A percentile compares a stretch with the other conserved stretches of the same genome.
Evolutionary conservation across 2,888 invertebrate genomes (phyloP).

Genomic region (Azorinus chamasolen): DNA sequence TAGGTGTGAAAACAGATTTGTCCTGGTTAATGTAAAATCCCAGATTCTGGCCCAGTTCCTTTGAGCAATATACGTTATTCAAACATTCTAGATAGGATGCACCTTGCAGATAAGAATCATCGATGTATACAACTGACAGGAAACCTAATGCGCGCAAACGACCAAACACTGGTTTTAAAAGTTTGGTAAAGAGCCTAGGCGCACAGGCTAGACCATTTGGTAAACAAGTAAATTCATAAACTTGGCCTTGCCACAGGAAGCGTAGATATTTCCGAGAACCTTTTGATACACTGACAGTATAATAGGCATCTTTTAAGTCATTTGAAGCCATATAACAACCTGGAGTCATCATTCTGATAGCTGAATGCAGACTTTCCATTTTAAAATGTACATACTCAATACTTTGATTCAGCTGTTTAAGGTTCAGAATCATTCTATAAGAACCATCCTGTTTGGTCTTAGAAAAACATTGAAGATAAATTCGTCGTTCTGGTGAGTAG

Average conservation of each 20-base stretch:
- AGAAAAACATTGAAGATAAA: slow-evolving; percentile 55
- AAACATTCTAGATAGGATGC: slow-evolving; percentile 34
- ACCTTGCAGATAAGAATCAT: slow-evolving; percentile 50
- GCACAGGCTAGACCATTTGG: slow-evolving; percentile 61
- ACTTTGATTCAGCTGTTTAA: slow-evolving; percentile 48
- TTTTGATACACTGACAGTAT: slow-evolving; percentile 47
- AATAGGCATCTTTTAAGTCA: slow-evolving; percentile 61
- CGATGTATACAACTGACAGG: slow-evolving; percentile 52
- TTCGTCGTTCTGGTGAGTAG: slow-evolving; percentile 3
- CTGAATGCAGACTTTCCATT: slow-evolving; percentile 61
- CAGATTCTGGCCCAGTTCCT: slow-evolving; percentile 13
- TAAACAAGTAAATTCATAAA: slow-evolving; percentile 56
- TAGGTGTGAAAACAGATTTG: slow-evolving; percentile 48
- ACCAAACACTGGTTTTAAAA: slow-evolving; percentile 64
- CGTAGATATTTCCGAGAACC: slow-evolving; percentile 37
- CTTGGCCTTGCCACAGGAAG: slow-evolving; percentile 40
- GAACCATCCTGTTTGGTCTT: slow-evolving; percentile 43
- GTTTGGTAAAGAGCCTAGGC: slow-evolving; percentile 62
- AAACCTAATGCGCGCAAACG: slow-evolving; percentile 41
- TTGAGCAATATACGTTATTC: slow-evolving; percentile 40
- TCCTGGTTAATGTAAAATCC: not conserved
- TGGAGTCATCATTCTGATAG: slow-evolving; percentile 36
- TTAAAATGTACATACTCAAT: slow-evolving; percentile 67
- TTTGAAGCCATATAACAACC: slow-evolving; percentile 58
- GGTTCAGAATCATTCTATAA: slow-evolving; percentile 56